phyloP scores from a whole-genome alignment of 1,140 invertebrate species.

The Drosophila punjabiensis region DNA sequence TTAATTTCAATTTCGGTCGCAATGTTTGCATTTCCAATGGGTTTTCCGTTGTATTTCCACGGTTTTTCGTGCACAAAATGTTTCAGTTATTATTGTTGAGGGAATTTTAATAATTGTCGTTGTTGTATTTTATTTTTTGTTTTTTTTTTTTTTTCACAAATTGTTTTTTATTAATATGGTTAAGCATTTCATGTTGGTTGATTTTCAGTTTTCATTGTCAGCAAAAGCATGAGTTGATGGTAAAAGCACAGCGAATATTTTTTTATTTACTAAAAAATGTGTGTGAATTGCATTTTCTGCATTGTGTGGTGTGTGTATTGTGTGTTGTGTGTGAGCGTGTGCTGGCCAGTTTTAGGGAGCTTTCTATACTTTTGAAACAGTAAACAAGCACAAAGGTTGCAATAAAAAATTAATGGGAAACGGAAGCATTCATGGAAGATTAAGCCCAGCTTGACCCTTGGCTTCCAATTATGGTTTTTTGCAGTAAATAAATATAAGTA shows the following conservation, averaged over 20 bases:
- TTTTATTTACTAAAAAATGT: conserved; percentile 17
- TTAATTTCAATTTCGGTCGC: conserved; percentile 45
- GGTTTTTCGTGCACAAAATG: conserved; percentile 23
- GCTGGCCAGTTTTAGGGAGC: conserved; percentile 57
- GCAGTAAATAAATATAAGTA: conserved; percentile 1
- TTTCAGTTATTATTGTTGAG: conserved; percentile 19
- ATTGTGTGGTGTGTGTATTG: conserved; percentile 1
- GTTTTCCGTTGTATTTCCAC: conserved; percentile 29
- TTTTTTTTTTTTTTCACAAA: conserved; percentile 21
- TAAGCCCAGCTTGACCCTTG: neutral
- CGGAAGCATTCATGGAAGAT: neutral
- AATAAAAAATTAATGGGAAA: neutral
- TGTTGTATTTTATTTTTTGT: neutral
- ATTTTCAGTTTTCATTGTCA: conserved; percentile 50
- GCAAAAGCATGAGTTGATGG: conserved; percentile 42
- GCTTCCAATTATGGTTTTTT: neutral
- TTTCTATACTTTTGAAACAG: conserved; percentile 33
- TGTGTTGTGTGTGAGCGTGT: neutral
- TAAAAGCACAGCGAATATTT: conserved; percentile 40
- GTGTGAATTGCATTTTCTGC: conserved; percentile 11
- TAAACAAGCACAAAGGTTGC: conserved; percentile 20
- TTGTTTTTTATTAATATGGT: conserved; percentile 40
- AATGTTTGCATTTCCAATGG: conserved; percentile 30
- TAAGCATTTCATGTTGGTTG: conserved; percentile 36
- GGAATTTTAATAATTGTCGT: conserved; percentile 12